Evolutionary conservation across 2,888 invertebrate genomes (phyloP).

Genomic region (Amphipoea lucens): DNA sequence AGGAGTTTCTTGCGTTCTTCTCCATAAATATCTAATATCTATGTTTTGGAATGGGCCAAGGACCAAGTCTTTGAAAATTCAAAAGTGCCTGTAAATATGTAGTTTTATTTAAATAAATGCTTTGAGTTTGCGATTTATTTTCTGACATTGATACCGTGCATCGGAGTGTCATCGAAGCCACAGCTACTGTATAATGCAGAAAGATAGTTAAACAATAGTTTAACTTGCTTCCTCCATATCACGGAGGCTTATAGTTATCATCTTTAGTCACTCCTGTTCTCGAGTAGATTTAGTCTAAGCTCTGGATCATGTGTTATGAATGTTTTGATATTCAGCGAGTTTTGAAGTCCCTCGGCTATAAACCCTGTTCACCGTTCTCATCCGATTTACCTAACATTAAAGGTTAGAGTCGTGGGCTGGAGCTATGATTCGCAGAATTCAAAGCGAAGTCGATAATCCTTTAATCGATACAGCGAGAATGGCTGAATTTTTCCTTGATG

Average conservation of each 20-base stretch:
- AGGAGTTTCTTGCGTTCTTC: too few relatives aligned
- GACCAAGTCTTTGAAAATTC: background rate
- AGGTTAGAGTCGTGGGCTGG: slow-evolving; percentile 52
- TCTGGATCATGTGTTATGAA: slow-evolving; percentile 35
- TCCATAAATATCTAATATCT: background rate
- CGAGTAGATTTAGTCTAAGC: slow-evolving; percentile 18
- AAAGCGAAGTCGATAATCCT: slow-evolving; percentile 44
- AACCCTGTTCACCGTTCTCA: slow-evolving; percentile 33
- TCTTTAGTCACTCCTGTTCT: slow-evolving; percentile 21
- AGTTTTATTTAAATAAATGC: too few relatives aligned
- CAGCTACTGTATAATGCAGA: slow-evolving; percentile 17
- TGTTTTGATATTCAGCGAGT: slow-evolving; percentile 45
- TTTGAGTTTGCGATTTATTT: background rate
- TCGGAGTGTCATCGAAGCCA: background rate
- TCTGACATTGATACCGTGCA: background rate
- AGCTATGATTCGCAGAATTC: slow-evolving; percentile 51
- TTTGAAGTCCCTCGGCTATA: slow-evolving; percentile 32
- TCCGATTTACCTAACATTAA: slow-evolving; percentile 56
- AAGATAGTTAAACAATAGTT: slow-evolving; percentile 16
- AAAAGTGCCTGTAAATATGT: too few relatives aligned
- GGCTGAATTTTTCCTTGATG: slow-evolving; percentile 25
- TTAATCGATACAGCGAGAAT: slow-evolving; percentile 45
- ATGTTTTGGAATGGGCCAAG: background rate
- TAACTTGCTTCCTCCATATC: slow-evolving; percentile 9
- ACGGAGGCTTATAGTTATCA: slow-evolving; percentile 11